Base-by-base conservation (phyloP, 2,113 vertebrate genomes). In the Percopsis transmontana region DNA sequence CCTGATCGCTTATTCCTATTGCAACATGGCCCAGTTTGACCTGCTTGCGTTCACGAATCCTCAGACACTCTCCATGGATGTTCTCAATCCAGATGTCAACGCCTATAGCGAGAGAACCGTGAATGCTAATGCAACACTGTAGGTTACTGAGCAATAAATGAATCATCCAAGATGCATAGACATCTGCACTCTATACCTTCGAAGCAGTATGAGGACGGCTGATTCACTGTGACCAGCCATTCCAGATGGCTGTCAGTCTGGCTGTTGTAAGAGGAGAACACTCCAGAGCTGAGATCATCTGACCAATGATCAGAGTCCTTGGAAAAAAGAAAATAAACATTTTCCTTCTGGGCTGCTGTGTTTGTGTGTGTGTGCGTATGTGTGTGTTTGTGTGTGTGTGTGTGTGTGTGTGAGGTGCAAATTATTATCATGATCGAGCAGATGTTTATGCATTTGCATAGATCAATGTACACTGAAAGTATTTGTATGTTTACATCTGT, bases 21-120 rank as follows among this genome's bases (percentile, higher is more conserved):
- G 97, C 97, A 2, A 99, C 90, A 50, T 98, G 95, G 38, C 96
- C 95, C 79, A 99, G 92, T 79, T 95, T 96, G 59, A 94, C 94
- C 68, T 88, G 92, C 51, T 89, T 93, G 33, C 91, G 94, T 66
- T 99, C 97, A 11, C 95, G 92, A 75, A 99, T 98, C 85, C 95
- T 93, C 65, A 98, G 80, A 57, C 94, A 94, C 48, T 95, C 93
- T 0, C 96, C 96, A 6, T 89, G 94, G 33, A 95, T 88, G 72
- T 95, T 89, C 86, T 96, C 94, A 24, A 99, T 94, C 85, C 95
- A 95, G 72, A 98, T 87, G 86, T 95, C 96, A 23, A 98, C 93
- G 50, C 97, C 97, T 95, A 89, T 27, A 68, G 73, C 20, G 38
- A 23, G 24, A 66, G 27, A 68, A 44, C 24, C 21, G 24, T 19